A percentile compares a stretch with the other conserved stretches of the same genome.
Conservation (phyloP, 1,140 invertebrate species). For the Sitophilus oryzae region DNA sequence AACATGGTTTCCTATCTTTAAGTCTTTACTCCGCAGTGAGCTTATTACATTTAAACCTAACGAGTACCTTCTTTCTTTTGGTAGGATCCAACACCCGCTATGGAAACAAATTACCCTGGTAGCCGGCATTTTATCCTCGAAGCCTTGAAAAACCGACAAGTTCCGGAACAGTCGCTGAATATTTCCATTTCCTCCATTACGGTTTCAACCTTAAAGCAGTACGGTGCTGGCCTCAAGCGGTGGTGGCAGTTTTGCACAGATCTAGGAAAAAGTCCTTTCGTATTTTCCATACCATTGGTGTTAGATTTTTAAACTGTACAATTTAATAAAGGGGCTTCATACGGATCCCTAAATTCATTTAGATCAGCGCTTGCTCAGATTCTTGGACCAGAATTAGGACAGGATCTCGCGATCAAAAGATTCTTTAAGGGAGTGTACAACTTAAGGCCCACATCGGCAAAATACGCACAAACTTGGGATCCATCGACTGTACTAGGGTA, state of each 20-base stretch:
- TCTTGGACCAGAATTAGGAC: neutral
- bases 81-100: too few relatives aligned
- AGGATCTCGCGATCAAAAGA: constrained; percentile 4
- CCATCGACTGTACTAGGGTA: neutral
- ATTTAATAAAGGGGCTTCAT: neutral
- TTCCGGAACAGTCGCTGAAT: too few relatives aligned
- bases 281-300: neutral
- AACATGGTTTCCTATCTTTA: constrained; percentile 7
- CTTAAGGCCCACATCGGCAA: neutral
- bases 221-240: neutral
- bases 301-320: neutral
- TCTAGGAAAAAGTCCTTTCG: neutral
- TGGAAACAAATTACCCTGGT: too few relatives aligned
- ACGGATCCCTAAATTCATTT: constrained; percentile 3
- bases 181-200: too few relatives aligned
- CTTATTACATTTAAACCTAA: neutral
- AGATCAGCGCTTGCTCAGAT: constrained; percentile 4
- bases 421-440: constrained; percentile 4
- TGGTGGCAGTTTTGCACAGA: constrained; percentile 8
- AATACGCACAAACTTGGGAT: constrained; percentile 3
- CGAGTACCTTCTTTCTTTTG: neutral
- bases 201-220: too few relatives aligned
- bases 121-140: too few relatives aligned
- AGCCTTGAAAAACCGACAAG: too few relatives aligned
- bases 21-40: neutral